phyloP scores from a whole-genome alignment of 2,113 vertebrate genomes.

The Leuciscus idus region DNA sequence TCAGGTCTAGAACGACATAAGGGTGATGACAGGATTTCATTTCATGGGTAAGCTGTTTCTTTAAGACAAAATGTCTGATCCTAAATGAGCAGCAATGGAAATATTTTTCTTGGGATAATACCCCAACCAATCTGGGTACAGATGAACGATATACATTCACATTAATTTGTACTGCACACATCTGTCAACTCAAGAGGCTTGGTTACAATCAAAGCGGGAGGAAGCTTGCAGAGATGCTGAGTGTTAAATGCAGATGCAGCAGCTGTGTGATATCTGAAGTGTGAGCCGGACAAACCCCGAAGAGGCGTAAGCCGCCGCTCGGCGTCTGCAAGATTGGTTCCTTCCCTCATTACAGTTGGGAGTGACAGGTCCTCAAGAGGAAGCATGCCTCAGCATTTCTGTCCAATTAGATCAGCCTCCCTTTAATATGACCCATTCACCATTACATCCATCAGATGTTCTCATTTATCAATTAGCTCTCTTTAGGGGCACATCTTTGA shows the following conservation, averaged over 20 bases:
- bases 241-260: neutral
- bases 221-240: conserved; percentile 19
- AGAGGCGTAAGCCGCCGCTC: neutral
- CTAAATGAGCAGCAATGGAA: neutral
- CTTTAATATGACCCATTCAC: conserved; percentile 41
- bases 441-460: conserved; percentile 36
- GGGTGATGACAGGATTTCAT: neutral
- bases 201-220: neutral
- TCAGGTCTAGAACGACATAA: neutral
- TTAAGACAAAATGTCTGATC: neutral
- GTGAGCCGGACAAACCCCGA: neutral
- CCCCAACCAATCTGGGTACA: neutral
- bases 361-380: conserved; percentile 40
- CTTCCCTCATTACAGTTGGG: conserved; percentile 7
- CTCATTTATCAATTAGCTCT: conserved; percentile 53
- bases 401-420: conserved; percentile 47
- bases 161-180: conserved; percentile 17
- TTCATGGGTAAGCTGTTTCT: neutral
- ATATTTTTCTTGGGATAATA: conserved; percentile 2
- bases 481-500: conserved; percentile 44
- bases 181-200: conserved; percentile 4
- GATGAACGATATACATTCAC: neutral
- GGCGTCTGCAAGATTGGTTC: conserved; percentile 22
- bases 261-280: conserved; percentile 19
- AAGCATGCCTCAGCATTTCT: conserved; percentile 40